phyloP scores from a whole-genome alignment of 2,113 vertebrate species.

The Psettodes erumei region DNA sequence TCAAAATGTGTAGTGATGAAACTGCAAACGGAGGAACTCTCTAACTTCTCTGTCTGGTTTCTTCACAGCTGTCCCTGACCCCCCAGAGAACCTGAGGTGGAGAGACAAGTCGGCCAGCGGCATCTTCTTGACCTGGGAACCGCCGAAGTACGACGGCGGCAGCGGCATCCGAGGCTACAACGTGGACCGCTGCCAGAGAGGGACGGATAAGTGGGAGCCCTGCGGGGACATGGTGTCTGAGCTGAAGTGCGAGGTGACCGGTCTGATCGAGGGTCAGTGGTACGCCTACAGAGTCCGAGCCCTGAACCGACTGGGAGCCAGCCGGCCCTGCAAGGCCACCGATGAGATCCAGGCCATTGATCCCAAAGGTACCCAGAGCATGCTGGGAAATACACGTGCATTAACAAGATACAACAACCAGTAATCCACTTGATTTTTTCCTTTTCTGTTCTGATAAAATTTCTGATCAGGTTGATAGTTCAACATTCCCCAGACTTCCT shows the following conservation, averaged over 20 bases:
- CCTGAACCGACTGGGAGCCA: conserved; percentile 91
- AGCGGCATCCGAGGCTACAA: conserved; percentile 93
- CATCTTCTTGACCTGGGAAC: conserved; percentile 97
- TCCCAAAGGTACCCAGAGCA: conserved; percentile 86
- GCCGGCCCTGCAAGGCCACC: conserved; percentile 93
- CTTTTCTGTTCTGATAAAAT: not conserved
- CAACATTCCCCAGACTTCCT: not conserved
- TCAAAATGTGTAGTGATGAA: not conserved
- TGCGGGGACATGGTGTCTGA: conserved; percentile 92
- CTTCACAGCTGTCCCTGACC: conserved; percentile 91
- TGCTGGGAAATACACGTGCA: too few relatives aligned
- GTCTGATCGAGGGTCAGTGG: conserved; percentile 94
- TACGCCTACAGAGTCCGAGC: conserved; percentile 96
- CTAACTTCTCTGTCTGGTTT: not conserved
- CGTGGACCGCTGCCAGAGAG: conserved; percentile 94
- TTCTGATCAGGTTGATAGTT: too few relatives aligned
- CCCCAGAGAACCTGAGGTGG: conserved; percentile 98
- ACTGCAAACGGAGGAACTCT: not conserved
- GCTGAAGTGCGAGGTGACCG: conserved; percentile 91
- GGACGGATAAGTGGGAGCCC: conserved; percentile 94
- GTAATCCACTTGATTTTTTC: too few relatives aligned
- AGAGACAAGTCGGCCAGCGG: conserved; percentile 93
- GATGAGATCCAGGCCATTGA: conserved; percentile 97
- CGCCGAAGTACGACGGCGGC: conserved; percentile 94
- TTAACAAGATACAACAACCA: too few relatives aligned